These are phyloP conservation scores for Microcebus jonahi DNA, from an alignment of 2,113 vertebrate genomes.

Conservation along the genomic window DNA sequence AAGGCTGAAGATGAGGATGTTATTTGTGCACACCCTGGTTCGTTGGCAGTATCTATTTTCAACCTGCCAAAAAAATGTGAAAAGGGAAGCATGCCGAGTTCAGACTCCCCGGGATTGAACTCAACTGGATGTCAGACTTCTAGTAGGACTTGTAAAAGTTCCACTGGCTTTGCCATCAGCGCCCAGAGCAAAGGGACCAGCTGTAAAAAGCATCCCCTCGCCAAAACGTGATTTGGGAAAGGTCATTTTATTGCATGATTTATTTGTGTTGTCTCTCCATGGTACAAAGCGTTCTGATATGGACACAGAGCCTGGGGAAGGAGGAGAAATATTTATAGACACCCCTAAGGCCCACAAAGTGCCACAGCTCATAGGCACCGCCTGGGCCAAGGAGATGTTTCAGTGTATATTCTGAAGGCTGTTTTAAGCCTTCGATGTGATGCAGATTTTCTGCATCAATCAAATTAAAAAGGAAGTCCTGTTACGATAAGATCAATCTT, in stretches of 20 bases:
- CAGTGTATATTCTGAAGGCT: neutral
- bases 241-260: slow-evolving; percentile 73
- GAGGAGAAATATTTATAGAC: neutral
- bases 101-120: slow-evolving; percentile 19
- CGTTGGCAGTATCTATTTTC: slow-evolving; percentile 2
- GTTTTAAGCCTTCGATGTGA: neutral
- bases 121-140: slow-evolving; percentile 8
- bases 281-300: slow-evolving; percentile 66
- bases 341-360: neutral
- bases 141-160: neutral
- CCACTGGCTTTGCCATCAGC: slow-evolving; percentile 13
- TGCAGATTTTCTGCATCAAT: neutral
- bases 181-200: slow-evolving; percentile 60
- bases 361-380: neutral
- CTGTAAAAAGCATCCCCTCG: slow-evolving; percentile 66
- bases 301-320: neutral
- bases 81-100: slow-evolving; percentile 58
- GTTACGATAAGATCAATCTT: neutral
- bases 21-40: neutral
- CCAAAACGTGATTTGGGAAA: slow-evolving; percentile 78
- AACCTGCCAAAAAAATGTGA: slow-evolving; percentile 44
- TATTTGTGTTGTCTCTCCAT: slow-evolving; percentile 67
- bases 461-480: neutral
- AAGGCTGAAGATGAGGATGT: slow-evolving; percentile 22
- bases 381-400: neutral